Evolutionary conservation across 2,888 invertebrate genomes (phyloP).

Genomic region (Machimus rusticus): DNA sequence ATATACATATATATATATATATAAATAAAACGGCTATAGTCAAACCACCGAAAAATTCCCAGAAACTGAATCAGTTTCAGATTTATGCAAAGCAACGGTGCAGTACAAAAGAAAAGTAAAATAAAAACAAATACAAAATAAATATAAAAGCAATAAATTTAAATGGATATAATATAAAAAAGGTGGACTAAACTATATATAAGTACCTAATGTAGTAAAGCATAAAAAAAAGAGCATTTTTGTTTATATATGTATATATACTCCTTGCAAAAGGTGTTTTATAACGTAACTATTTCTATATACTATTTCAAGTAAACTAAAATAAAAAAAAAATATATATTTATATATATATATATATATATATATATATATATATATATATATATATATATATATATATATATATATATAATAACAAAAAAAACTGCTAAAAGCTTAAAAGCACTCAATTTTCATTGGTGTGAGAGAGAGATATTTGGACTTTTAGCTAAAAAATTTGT

Average conservation of each 20-base stretch:
- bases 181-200: not conserved
- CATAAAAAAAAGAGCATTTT: not conserved
- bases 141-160: not conserved
- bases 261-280: not conserved
- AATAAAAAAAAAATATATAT: not conserved
- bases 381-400: too few relatives aligned
- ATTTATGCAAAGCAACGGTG: not conserved
- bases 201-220: too few relatives aligned
- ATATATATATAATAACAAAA: not conserved
- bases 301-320: not conserved
- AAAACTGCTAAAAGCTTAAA: not conserved
- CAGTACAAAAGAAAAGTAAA: not conserved
- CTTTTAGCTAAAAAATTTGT: too few relatives aligned
- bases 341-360: too few relatives aligned
- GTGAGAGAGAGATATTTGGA: not conserved
- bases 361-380: too few relatives aligned
- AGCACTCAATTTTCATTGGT: conserved; percentile 6
- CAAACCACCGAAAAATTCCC: too few relatives aligned
- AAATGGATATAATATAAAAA: not conserved
- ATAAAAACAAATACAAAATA: not conserved
- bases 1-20: too few relatives aligned
- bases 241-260: not conserved
- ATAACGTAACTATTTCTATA: not conserved
- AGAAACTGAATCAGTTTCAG: not conserved
- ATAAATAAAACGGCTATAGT: not conserved